Evolutionary conservation across 2,113 vertebrate genomes (phyloP).

Genomic region (Galemys pyrenaicus): DNA sequence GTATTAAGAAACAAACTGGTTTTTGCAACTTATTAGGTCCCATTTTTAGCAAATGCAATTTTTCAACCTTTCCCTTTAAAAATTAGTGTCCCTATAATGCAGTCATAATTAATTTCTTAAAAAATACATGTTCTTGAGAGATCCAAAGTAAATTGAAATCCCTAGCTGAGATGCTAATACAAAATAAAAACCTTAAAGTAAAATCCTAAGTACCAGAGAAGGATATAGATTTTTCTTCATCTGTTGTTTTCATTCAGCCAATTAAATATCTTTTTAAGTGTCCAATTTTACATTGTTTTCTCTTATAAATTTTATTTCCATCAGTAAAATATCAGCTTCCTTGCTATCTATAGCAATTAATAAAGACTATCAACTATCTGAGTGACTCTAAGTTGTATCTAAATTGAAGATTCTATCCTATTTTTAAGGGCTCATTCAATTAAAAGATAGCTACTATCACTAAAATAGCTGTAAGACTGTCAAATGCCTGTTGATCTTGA

Average conservation of each 20-base stretch:
- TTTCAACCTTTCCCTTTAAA: not conserved
- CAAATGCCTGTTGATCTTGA: constrained; percentile 1
- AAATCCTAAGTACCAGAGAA: not conserved
- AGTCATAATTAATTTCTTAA: not conserved
- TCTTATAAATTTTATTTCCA: not conserved
- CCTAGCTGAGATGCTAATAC: not conserved
- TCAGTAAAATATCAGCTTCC: not conserved
- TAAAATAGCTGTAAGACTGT: not conserved
- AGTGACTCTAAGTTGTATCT: not conserved
- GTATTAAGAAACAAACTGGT: not conserved
- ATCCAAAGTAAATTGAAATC: not conserved
- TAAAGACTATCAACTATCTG: not conserved
- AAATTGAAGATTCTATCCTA: not conserved
- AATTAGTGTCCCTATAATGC: not conserved
- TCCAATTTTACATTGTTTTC: not conserved
- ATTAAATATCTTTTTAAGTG: not conserved
- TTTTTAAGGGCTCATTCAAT: not conserved
- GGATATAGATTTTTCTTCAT: not conserved
- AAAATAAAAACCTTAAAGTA: not conserved
- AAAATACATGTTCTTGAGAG: not conserved
- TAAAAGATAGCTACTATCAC: not conserved
- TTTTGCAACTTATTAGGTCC: not conserved
- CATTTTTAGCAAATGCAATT: not conserved
- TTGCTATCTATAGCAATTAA: not conserved
- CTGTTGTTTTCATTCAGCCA: not conserved